Evolutionary conservation across 1,140 invertebrate species (phyloP).

Genomic region (Aphaenogaster floridana): DNA sequence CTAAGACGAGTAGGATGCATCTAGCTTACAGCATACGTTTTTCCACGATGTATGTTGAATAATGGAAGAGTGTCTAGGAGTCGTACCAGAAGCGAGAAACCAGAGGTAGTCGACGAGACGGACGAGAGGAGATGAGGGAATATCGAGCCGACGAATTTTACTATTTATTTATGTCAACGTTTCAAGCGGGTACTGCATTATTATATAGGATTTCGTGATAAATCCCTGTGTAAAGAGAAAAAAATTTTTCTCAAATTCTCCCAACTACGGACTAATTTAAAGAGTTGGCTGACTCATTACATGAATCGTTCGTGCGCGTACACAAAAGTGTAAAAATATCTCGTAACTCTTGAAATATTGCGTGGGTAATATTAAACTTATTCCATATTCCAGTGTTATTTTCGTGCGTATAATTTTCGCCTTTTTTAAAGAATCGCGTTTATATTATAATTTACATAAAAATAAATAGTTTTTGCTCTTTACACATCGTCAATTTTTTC

Average conservation of each 20-base stretch:
- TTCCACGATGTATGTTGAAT: conserved; percentile 74
- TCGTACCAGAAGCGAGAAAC: conserved; percentile 37
- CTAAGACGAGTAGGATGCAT: conserved; percentile 45
- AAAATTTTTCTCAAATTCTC: background rate
- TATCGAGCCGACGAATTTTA: conserved; percentile 42
- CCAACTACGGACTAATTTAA: conserved; percentile 20
- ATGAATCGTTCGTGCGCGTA: background rate
- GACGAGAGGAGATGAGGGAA: background rate
- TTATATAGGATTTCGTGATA: background rate
- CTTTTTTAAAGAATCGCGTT: background rate
- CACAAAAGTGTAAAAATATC: background rate
- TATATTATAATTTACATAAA: background rate
- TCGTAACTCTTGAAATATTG: background rate
- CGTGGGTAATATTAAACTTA: background rate
- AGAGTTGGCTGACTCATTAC: background rate
- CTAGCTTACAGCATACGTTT: conserved; percentile 60
- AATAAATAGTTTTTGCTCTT: background rate
- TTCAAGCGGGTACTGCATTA: background rate
- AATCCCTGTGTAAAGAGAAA: conserved; percentile 11
- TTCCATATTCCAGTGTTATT: conserved; percentile 18
- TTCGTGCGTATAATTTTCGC: background rate
- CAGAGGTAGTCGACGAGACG: background rate
- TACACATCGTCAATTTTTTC: background rate
- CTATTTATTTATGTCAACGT: conserved; percentile 38
- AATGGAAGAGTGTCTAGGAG: conserved; percentile 73